A percentile compares a stretch with the other conserved stretches of the same genome.
Conservation (phyloP, 2,888 invertebrate genomes). For the Folsomia manolachei region DNA sequence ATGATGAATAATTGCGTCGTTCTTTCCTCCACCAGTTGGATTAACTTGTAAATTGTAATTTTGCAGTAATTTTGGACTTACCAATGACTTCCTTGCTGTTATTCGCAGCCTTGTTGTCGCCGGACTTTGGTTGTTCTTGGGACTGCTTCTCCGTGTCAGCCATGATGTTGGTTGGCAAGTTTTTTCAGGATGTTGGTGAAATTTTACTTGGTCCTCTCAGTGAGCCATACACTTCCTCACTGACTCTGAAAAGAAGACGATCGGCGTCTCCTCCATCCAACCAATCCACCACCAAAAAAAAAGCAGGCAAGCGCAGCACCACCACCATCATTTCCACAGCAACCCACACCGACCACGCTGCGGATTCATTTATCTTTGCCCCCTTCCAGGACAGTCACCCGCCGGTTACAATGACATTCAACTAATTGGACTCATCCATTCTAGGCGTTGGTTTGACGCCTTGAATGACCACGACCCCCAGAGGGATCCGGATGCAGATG, state of each 20-base stretch:
- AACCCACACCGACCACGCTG: background rate
- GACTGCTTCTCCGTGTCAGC: conserved; percentile 78
- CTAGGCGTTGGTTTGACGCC: too few species aligned
- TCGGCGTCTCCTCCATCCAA: background rate
- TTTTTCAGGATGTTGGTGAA: conserved; percentile 44
- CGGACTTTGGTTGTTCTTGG: conserved; percentile 55
- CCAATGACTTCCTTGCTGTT: conserved; percentile 78
- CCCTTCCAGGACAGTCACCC: background rate
- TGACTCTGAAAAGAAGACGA: conserved; percentile 20
- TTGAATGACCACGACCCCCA: too few species aligned
- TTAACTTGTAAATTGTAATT: too few species aligned
- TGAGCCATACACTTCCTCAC: conserved; percentile 47
- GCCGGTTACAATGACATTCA: too few species aligned
- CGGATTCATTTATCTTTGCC: too few species aligned
- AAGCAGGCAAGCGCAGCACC: background rate
- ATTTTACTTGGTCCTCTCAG: conserved; percentile 40
- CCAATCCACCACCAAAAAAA: background rate
- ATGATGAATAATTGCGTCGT: too few species aligned
- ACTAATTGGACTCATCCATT: too few species aligned
- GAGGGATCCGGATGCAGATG: too few species aligned
- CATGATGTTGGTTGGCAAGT: conserved; percentile 67
- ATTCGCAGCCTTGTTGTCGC: background rate
- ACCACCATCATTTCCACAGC: background rate
- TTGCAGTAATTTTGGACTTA: conserved; percentile 59
- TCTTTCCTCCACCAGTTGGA: too few species aligned